Evolutionary conservation across 2,888 invertebrate species (phyloP), one percentile per base, ranked within the genome.

Genomic region (Eupithecia abbreviata): DNA sequence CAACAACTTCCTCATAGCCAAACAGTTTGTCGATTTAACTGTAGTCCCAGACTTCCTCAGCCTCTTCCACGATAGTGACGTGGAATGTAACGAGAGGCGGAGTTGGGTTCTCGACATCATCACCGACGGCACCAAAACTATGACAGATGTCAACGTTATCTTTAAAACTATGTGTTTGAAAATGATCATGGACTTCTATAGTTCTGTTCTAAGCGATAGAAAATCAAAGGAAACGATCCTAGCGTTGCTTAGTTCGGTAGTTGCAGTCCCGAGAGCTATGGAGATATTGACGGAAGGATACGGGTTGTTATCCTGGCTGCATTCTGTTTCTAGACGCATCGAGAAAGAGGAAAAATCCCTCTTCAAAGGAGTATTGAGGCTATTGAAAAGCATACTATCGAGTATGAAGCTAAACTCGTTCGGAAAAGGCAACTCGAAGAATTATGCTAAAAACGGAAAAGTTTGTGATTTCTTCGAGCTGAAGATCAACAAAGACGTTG

Each of bases 11-110:
- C 91, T 98, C 58, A 96, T 97, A 85, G 96, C 97, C 2, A 98
- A 98, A 89, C 96, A 97, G 13, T 95, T 96, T 10, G 95, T 98
- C 18, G 97, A 98, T 87, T 93, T 98, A 18, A 95, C 96, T 15
- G 96, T 96, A 4, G 97, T 99, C n/a, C 99, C 99, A 0, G 98
- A 99, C 88, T 97, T 98, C 86, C 96, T 98, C 78, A 97, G 97
- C 73, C 96, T 98, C 58, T 97, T 98, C 86, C 97, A 98, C 87
- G 98, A 97, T 79, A 96, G 97, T 12, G 97, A 97, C 75, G 95
- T 97, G 0, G 96, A 97, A 82, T 95, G 96, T 74, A 95, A 96
- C 41, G 95, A 96, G 0, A 97, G 98, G 84, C 95, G 98, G 68
- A 92, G 95, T 45, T 99, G 98, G 96, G 97, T 98, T 55, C 92